Base-by-base conservation (phyloP, 2,888 invertebrate genomes). In the Platerodrilus igneus region DNA sequence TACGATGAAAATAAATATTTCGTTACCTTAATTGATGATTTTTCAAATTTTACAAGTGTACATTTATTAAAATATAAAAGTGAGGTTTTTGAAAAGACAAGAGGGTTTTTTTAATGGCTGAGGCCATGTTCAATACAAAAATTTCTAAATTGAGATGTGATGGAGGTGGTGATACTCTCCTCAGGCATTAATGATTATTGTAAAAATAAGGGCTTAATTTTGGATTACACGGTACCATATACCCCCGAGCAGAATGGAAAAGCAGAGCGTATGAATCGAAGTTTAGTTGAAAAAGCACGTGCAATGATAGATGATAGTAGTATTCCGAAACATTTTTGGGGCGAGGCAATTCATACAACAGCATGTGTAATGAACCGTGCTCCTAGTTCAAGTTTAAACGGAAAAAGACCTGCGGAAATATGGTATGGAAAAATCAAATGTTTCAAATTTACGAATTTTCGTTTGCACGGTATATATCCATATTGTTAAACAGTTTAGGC, bases 231-330 rank as follows among this genome's bases (percentile, higher is more conserved):
- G 2, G 11, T 25, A 25, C 38, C 38, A 7, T 39, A 42, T 22
- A 33, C 36, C 7, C 42, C 42, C 0, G 26, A 46, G 15, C 37
- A 42, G 9, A 46, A 47, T 32, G 43, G 47, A 18, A 42, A 36
- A 21, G 28, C 39, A 1, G 47, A 43, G 17, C 13, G 43, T 13
- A 26, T 27, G 4, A 46, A 42, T 22, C 15, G 38, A 15, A 41
- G 29, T 27, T 34, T 45, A 9, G 33, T 37, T 9, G 45, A 41
- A 22, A 15, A 26, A 9, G 16, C 19, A 18, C 18, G 37, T 16
- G 26, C 41, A 7, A 45, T 45, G 28, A 17, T 45, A 15, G 18
- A 34, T 2, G 38, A 41, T 10, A 11, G 35, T 10, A 23, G 19
- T 19, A 26, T 45, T 6, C 25, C 22, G 4, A 37, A 41, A 30